Evolutionary conservation across 1,140 invertebrate species (phyloP), one percentile per base, ranked within the genome.

Genomic region (Drosophila biarmipes): DNA sequence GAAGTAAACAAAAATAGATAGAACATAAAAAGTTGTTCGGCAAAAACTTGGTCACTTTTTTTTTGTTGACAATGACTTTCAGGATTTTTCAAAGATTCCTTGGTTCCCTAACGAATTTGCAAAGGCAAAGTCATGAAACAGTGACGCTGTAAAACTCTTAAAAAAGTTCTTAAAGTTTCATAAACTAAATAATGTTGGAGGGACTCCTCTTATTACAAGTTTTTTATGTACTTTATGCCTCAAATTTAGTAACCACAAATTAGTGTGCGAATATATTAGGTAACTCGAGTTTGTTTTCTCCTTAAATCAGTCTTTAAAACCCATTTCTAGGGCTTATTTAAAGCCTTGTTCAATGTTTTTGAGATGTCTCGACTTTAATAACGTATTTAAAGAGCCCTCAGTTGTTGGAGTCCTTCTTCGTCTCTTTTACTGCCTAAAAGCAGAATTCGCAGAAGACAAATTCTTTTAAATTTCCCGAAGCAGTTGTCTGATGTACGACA

Each of bases 401-500:
- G 11, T 12, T 17, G 19, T 40, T 21, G 6, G 15, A 17, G 19
- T 12, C 29, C 4, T 35, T 3, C 5, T 17, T 11, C 2, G 21
- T n/a, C 7, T n/a, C 7, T 17, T 49, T 5, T 12, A 10, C 24
- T 21, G 27, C 15, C 27, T 7, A 17, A 49, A 17, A 2, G 10
- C 29, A 51, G 4, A 17, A 14, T 7, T 24, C 14, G 14, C 0
- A 6, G 7, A 24, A 54, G n/a, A 54, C 35, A 31, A 58, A 21
- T n/a, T 62, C 35, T 31, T 59, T 52, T 24, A 51, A 66, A 66
- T 34, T 40, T 67, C 6, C 24, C 14, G 8, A 2, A 34, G 15
- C 42, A 5, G 11, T 21, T 6, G 53, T 12, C 27, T 49, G 43
- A 42, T 19, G 27, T 49, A 17, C 59, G 27, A 34, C 43, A 24